Evolutionary conservation across 2,797 vertebrate genomes (phyloP).

Genomic region (Phrynocephalus forsythii): DNA sequence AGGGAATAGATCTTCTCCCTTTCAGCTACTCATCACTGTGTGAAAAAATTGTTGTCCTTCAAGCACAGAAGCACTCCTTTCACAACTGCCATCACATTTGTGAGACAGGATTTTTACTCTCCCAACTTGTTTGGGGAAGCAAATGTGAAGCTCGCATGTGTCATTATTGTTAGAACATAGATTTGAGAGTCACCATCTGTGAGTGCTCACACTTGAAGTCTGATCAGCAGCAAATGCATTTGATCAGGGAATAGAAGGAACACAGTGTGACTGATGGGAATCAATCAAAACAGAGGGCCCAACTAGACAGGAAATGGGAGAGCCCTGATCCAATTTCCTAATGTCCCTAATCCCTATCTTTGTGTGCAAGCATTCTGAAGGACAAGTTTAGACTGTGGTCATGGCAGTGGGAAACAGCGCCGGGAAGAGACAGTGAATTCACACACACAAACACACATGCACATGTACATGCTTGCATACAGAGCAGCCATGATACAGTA

Average conservation of each 20-base stretch:
- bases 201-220: slow-evolving; percentile 37
- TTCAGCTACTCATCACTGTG: slow-evolving; percentile 2
- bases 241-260: slow-evolving; percentile 34
- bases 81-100: slow-evolving; percentile 41
- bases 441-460: not conserved
- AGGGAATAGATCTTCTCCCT: not conserved
- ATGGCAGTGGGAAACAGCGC: not conserved
- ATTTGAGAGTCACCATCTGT: slow-evolving; percentile 20
- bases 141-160: slow-evolving; percentile 36
- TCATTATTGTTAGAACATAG: slow-evolving; percentile 38
- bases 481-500: not conserved
- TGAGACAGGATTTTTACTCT: slow-evolving; percentile 28
- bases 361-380: not conserved
- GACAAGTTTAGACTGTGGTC: not conserved
- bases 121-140: slow-evolving; percentile 28
- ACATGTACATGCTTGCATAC: no score
- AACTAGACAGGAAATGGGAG: not conserved
- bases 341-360: not conserved
- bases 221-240: slow-evolving; percentile 33
- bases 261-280: not conserved
- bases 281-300: not conserved
- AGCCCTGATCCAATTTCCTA: not conserved
- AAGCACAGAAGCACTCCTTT: slow-evolving; percentile 25
- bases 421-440: not conserved
- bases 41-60: slow-evolving; percentile 24